These are phyloP conservation scores for Poecile montanus DNA, from an alignment of 2,797 vertebrate genomes.

Conservation along the genomic window DNA sequence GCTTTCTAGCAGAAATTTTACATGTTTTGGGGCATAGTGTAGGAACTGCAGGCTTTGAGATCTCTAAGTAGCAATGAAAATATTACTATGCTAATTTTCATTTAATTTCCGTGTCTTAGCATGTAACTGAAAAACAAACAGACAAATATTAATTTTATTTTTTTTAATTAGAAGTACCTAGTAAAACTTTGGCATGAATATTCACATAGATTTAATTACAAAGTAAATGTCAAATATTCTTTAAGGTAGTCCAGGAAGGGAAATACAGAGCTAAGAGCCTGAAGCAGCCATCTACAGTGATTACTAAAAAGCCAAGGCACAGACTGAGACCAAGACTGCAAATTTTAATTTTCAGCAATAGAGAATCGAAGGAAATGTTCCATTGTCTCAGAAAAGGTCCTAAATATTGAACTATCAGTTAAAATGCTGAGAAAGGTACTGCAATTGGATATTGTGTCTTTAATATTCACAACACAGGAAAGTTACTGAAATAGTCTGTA, in stretches of 20 bases:
- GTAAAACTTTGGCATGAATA: background rate
- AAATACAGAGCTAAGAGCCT: background rate
- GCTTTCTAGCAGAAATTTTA: background rate
- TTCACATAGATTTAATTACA: background rate
- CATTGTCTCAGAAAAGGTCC: background rate
- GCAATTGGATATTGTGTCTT: background rate
- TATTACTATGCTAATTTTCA: background rate
- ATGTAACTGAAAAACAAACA: background rate
- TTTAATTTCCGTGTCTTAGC: background rate
- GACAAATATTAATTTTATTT: background rate
- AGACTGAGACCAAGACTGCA: background rate
- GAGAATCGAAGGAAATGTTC: rapidly evolving
- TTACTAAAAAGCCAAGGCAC: background rate
- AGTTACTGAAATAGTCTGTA: background rate
- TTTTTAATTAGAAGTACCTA: background rate
- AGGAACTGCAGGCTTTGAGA: background rate
- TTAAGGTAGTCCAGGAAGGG: background rate
- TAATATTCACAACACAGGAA: background rate
- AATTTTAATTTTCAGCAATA: background rate
- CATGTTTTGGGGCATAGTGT: background rate
- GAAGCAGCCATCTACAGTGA: background rate
- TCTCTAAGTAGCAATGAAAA: background rate
- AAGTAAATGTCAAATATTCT: background rate
- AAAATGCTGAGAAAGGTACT: background rate
- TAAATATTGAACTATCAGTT: background rate